These are phyloP conservation scores for Dendrophyllia cribrosa DNA, from an alignment of 64 coral and sea anemone species.

Conservation along the genomic window DNA sequence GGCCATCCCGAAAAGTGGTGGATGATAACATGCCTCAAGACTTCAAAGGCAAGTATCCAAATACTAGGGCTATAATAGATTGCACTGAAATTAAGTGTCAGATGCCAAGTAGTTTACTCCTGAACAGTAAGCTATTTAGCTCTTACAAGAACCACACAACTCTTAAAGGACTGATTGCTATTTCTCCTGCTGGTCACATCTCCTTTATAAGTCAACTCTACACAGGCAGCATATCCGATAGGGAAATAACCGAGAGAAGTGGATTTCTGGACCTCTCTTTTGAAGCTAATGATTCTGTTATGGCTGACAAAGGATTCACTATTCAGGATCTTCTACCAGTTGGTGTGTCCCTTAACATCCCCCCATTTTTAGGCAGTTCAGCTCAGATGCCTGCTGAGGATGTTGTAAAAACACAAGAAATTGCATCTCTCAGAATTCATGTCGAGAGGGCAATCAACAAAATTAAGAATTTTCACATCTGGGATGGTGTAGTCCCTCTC, in stretches of 20 bases:
- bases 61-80: slow-evolving; percentile 26
- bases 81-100: slow-evolving; percentile 30
- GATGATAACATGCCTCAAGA: slow-evolving; percentile 39
- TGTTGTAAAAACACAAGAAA: not conserved
- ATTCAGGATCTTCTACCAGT: slow-evolving; percentile 28
- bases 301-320: too few relatives aligned
- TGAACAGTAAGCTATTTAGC: slow-evolving; percentile 8
- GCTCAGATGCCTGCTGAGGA: slow-evolving; percentile 27
- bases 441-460: slow-evolving; percentile 21
- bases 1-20: slow-evolving; percentile 35
- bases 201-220: slow-evolving; percentile 3
- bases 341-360: slow-evolving; percentile 23
- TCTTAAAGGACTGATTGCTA: too few relatives aligned
- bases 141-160: too few relatives aligned
- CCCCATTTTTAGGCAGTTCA: slow-evolving; percentile 11
- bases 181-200: slow-evolving; percentile 3
- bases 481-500: slow-evolving; percentile 19
- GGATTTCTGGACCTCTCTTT: too few relatives aligned
- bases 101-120: slow-evolving; percentile 2
- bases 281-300: too few relatives aligned
- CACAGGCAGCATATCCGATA: too few relatives aligned
- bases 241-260: too few relatives aligned
- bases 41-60: slow-evolving; percentile 22
- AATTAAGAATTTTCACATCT: slow-evolving; percentile 37
- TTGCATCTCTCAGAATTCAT: not conserved